These are phyloP conservation scores for Zingel zingel DNA, from an alignment of 2,113 vertebrate species.

Conservation along the genomic window DNA sequence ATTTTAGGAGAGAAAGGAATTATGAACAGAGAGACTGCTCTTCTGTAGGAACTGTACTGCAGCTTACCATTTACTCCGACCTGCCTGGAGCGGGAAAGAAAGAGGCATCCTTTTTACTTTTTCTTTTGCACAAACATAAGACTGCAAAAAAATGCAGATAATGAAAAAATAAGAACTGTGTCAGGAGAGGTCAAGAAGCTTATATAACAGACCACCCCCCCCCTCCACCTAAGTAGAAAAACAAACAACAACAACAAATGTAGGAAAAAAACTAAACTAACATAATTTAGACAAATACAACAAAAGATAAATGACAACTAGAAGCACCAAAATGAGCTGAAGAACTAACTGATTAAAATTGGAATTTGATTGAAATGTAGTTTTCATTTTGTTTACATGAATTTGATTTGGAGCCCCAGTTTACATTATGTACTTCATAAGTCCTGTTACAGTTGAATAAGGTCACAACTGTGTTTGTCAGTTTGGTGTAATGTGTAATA, in stretches of 20 bases:
- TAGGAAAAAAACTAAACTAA: no score
- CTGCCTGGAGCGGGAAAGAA: not conserved
- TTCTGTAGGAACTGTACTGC: not conserved
- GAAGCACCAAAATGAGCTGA: no score
- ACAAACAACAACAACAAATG: no score
- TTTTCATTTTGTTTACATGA: not conserved
- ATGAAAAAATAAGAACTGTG: no score
- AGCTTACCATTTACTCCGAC: not conserved
- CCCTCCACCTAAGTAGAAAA: no score
- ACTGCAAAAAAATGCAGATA: no score
- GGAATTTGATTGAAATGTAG: not conserved
- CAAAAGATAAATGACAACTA: no score
- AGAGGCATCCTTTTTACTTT: no score
- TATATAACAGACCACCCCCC: no score
- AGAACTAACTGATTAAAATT: not conserved
- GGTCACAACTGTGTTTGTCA: not conserved
- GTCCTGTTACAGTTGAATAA: not conserved
- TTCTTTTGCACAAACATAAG: no score
- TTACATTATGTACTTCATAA: not conserved
- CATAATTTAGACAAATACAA: no score
- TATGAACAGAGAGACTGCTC: not conserved
- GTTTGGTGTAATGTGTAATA: slow-evolving; percentile 49
- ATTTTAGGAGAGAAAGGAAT: not conserved
- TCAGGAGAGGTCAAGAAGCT: no score
- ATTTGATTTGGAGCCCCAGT: not conserved